Evolutionary conservation across 2,797 vertebrate genomes (phyloP).

Genomic region (Eremophila alpestris): DNA sequence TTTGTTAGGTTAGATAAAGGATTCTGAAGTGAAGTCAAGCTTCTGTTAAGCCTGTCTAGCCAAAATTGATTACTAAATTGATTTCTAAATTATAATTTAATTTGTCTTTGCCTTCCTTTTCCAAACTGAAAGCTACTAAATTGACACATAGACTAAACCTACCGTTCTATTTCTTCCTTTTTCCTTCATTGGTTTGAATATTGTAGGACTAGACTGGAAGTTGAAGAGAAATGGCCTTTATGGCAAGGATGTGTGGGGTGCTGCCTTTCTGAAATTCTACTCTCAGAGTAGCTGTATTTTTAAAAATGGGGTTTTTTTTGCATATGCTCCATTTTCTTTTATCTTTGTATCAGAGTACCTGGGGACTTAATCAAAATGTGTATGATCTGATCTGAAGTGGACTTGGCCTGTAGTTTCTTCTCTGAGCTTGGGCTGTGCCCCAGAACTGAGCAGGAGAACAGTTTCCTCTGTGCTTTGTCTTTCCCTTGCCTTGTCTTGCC

Average conservation of each 20-base stretch:
- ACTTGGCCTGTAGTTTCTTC: neutral
- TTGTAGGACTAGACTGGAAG: neutral
- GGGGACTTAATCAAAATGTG: neutral
- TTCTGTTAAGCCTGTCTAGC: neutral
- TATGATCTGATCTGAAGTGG: neutral
- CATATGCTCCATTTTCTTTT: neutral
- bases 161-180: neutral
- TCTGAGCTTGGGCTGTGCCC: neutral
- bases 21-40: neutral
- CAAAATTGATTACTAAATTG: neutral
- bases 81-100: neutral
- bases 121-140: neutral
- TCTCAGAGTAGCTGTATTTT: neutral
- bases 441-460: neutral
- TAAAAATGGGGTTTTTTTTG: neutral
- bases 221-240: neutral
- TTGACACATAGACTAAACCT: neutral
- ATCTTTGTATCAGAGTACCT: neutral
- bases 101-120: neutral
- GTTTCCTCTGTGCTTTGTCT: neutral
- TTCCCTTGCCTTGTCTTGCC: slow-evolving; percentile 10
- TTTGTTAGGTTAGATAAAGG: neutral
- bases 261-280: neutral
- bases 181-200: neutral
- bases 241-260: neutral